phyloP scores from a whole-genome alignment of 2,113 vertebrate species.

The Madoqua kirkii region DNA sequence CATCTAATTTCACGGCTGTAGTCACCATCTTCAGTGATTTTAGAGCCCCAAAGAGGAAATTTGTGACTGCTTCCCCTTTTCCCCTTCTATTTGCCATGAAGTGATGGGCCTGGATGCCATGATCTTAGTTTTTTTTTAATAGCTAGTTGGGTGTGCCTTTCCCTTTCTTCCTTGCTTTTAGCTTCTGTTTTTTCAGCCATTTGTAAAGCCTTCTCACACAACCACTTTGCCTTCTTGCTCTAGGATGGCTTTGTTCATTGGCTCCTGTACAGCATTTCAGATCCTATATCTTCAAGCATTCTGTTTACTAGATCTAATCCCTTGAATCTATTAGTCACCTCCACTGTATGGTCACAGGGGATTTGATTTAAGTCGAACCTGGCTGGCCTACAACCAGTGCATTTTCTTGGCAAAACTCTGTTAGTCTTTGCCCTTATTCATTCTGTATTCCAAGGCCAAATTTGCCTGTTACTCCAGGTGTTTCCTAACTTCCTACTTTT shows the following conservation, averaged over 20 bases:
- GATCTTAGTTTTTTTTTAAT: background rate
- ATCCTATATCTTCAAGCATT: background rate
- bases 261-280: background rate
- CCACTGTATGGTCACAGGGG: background rate
- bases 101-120: background rate
- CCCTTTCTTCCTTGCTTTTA: background rate
- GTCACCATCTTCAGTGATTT: background rate
- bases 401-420: no score
- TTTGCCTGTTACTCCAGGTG: no score
- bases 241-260: background rate
- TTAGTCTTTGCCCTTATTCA: no score
- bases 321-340: background rate
- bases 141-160: background rate
- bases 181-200: background rate
- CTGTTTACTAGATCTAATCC: background rate
- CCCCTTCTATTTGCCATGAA: background rate
- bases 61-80: background rate
- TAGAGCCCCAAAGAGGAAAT: background rate
- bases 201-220: background rate
- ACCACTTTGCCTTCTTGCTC: background rate
- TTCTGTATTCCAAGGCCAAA: no score
- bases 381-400: background rate
- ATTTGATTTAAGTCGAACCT: background rate
- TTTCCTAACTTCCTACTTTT: no score
- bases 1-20: background rate